Evolutionary conservation across 2,888 invertebrate genomes (phyloP), one percentile per base, ranked within the genome.

Genomic region (Pyrochroa serraticornis): DNA sequence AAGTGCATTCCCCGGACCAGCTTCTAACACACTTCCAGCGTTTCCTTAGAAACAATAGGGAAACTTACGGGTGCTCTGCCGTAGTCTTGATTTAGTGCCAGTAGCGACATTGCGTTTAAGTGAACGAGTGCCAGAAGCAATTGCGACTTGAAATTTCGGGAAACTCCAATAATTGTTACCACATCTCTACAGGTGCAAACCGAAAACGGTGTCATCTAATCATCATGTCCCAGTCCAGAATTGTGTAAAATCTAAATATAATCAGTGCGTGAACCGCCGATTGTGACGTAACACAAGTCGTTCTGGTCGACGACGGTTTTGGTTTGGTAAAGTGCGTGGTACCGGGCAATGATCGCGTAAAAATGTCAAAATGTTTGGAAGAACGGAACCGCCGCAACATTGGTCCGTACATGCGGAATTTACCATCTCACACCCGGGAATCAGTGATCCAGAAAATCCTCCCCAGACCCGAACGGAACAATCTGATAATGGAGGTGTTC

Each of bases 391-490:
- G 35, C 81, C 82, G 14, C 85, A 85, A 62, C 87, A 87, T 71
- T 88, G 88, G 87, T 84, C 86, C 34, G 85, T 88, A 68, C 87
- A 83, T 74, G 92, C 86, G 51, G 88, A 88, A 70, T 81, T 88
- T 60, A 87, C 86, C 7, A 83, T 86, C 47, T 83, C 84, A 36
- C 86, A 85, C 58, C 78, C 78, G 66, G 68, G 76, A 31, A 62
- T 68, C 64, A 66, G 70, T 39, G 79, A 81, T 65, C 79, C 81
- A 3, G 77, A 70, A 36, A 80, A 71, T 69, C 75, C 58, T 67
- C 81, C 67, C 42, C 65, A 74, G 65, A 77, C 80, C 1, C 74
- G 71, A 51, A 78, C 79, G 30, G 79, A 79, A 63, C 75, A 78
- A 45, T 77, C 74, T 60, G 79, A 79, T 75, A 82, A 79, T 75